Base-by-base conservation (phyloP, 1,140 invertebrate species). In the Dendroctonus ponderosae region DNA sequence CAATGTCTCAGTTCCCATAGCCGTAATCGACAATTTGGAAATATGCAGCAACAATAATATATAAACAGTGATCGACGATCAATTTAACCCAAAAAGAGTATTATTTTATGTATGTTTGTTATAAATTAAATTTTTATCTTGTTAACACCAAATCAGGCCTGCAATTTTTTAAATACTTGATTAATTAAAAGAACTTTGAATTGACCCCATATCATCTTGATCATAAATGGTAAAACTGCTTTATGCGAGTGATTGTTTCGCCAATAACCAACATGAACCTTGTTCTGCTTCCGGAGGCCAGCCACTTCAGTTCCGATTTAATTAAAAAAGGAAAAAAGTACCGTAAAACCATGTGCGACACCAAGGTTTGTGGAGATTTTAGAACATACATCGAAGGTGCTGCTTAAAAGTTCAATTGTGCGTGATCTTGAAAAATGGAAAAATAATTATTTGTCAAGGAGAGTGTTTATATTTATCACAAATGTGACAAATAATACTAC, bases 271-370 rank as follows among this genome's bases (percentile, higher is more conserved):
- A 40, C 41, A n/a, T 41, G 44, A 56, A 65, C 71, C 71, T 72
- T 70, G 71, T 72, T 72, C 71, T 67, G 70, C 64, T 70, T 72
- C 71, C 71, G 71, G 71, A 72, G 71, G 71, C 71, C 71, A 72
- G 52, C 71, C 56, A 68, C 71, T 72, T 68, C 51, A 67, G 68
- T 72, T 72, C 69, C 71, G 69, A 70, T 70, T 72, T 72, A 68
- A 72, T 70, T 72, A 69, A 72, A 72, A 61, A 68, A 70, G 63
- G 61, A 70, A 67, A 72, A 62, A 66, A 66, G 42, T 51, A 15
- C 58, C 52, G 43, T 51, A 52, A 61, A 57, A 66, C 57, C 64
- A 66, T 66, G 68, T 66, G 64, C 52, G 52, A 40, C 15, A 59
- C 53, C 68, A 70, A 70, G 68, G 68, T 66, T 38, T 64, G 52